Evolutionary conservation across 2,888 invertebrate species (phyloP).

Genomic region (Trichogramma evanescens): DNA sequence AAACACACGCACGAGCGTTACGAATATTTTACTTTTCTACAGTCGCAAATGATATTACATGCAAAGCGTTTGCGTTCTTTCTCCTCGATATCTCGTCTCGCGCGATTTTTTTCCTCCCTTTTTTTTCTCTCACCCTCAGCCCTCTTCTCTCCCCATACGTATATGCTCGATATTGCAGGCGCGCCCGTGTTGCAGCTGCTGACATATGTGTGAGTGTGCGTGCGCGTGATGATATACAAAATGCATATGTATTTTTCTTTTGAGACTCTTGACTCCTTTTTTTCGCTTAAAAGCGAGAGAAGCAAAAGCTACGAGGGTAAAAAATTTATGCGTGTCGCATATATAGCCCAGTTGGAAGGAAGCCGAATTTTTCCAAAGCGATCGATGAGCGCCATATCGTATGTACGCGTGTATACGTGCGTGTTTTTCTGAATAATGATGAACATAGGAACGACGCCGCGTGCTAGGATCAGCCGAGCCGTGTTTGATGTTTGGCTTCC

Average conservation of each 20-base stretch:
- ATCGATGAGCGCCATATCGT: too few relatives aligned
- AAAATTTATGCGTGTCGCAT: too few relatives aligned
- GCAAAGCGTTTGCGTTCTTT: slow-evolving; percentile 30
- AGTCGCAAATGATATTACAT: slow-evolving; percentile 41
- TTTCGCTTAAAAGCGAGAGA: background rate
- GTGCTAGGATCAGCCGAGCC: too few relatives aligned
- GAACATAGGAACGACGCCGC: too few relatives aligned
- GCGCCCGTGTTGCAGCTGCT: background rate
- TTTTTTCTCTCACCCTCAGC: background rate
- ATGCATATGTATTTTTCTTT: too few relatives aligned
- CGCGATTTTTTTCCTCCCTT: background rate
- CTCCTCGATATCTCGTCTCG: too few relatives aligned
- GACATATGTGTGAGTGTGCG: background rate
- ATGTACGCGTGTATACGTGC: too few relatives aligned
- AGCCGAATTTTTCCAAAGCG: too few relatives aligned
- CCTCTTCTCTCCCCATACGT: background rate
- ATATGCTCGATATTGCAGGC: background rate
- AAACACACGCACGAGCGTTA: background rate
- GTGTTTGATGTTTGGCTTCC: too few relatives aligned
- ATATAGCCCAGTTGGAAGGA: too few relatives aligned
- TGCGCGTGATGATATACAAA: background rate
- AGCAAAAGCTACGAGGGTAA: background rate
- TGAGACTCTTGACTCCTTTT: background rate
- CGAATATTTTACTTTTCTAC: slow-evolving; percentile 41
- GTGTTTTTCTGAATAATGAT: too few relatives aligned